phyloP scores from a whole-genome alignment of 2,797 vertebrate genomes.

The Fistularia commersonii region DNA sequence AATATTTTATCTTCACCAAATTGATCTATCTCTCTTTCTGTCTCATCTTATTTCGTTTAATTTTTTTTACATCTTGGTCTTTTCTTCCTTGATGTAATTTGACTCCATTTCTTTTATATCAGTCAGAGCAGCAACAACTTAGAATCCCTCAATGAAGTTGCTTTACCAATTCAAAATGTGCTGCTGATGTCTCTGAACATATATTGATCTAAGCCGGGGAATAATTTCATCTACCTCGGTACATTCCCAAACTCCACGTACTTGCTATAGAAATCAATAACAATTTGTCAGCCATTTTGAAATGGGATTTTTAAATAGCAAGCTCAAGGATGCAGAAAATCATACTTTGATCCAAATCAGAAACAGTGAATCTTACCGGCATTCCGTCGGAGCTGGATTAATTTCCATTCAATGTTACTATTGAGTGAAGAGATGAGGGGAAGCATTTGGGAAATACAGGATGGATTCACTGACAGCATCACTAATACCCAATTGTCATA shows the following conservation, averaged over 20 bases:
- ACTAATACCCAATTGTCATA: constrained; percentile 23
- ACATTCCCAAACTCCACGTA: constrained; percentile 35
- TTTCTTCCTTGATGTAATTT: too few species aligned
- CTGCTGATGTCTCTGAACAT: constrained; percentile 43
- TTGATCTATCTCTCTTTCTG: constrained; percentile 3
- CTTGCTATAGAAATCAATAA: constrained; percentile 48
- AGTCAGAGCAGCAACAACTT: constrained; percentile 13
- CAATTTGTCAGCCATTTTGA: constrained; percentile 54
- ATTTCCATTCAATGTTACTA: constrained; percentile 15
- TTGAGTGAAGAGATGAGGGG: constrained; percentile 8
- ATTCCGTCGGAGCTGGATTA: constrained; percentile 19
- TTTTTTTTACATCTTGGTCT: not conserved
- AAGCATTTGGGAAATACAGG: constrained; percentile 30
- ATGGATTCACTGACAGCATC: constrained; percentile 29
- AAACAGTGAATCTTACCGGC: constrained; percentile 9
- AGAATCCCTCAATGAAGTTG: constrained; percentile 18
- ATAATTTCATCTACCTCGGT: constrained; percentile 55
- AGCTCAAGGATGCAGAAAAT: constrained; percentile 60
- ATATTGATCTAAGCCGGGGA: constrained; percentile 56
- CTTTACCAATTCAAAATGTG: constrained; percentile 23
- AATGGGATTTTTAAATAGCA: constrained; percentile 36
- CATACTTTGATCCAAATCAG: constrained; percentile 40
- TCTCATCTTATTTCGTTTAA: not conserved
- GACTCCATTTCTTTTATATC: constrained; percentile 4
- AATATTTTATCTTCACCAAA: constrained; percentile 17